Base-by-base conservation (phyloP, 2,797 vertebrate genomes). In the Sandelia bainsii region DNA sequence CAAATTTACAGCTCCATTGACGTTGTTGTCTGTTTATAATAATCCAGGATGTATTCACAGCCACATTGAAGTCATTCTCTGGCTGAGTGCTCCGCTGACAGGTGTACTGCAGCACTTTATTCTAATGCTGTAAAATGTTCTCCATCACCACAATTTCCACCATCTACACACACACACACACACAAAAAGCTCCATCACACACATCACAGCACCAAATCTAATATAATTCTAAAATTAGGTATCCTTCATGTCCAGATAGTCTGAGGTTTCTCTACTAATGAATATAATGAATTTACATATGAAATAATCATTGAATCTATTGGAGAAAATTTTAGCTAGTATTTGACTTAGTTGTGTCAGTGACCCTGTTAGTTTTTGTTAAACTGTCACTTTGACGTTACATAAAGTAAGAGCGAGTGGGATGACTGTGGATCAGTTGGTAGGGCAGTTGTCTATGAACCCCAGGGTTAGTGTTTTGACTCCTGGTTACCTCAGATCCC, bases 1-100 rank as follows among this genome's bases (percentile, higher is more conserved):
- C 56, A 25, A 42, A 60, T 84, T 79, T 61, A 52, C 57, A 14
- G 65, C 77, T 79, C 62, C 45, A 22, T 49, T 72, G 65, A 74
- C 56, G 69, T 27, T 42, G 49, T 10, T 49, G 50, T 45, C 53
- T 62, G 54, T 65, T 66, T 53, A 56, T 51, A 73, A 79, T 67
- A 77, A 57, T 51, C 65, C 1, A 2, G 49, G 72, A 66, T 72
- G 58, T 59, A 40, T 75, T 78, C 72, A 67, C 40, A 45, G 58
- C 40, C 12, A 2, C 32, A 8, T 25, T 45, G 27, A 65, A 78
- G 71, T 62, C 32, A 6, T 45, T 66, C 49, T 54, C 73, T 12
- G 16, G 74, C 45, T 81, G 57, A 74, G 44, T 49, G 58, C 53
- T 53, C 60, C 0, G 13, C 61, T 75, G 62, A 78, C 58, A 71